Conservation (phyloP, 1,140 invertebrate genomes). For the Bombus waltoni region DNA sequence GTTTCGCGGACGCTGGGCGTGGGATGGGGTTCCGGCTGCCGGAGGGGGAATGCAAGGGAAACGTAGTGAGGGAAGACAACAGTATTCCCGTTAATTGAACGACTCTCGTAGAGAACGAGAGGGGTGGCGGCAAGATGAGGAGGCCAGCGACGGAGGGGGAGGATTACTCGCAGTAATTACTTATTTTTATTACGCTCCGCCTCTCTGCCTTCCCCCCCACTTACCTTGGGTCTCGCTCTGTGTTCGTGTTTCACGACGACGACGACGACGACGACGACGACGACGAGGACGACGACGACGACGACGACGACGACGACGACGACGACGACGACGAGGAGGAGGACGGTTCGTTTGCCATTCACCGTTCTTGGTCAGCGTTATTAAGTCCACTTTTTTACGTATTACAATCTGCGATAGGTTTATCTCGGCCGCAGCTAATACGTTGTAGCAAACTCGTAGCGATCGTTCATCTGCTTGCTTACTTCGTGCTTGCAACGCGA, state of each 20-base stretch:
- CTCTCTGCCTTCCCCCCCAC: slow-evolving; percentile 59
- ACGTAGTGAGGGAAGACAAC: slow-evolving; percentile 77
- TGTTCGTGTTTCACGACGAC: slow-evolving; percentile 52
- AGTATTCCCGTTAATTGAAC: slow-evolving; percentile 82
- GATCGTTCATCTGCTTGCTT: not conserved
- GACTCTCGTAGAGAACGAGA: slow-evolving; percentile 73
- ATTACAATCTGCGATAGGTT: slow-evolving; percentile 16
- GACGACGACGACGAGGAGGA: slow-evolving; percentile 23
- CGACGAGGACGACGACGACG: slow-evolving; percentile 14
- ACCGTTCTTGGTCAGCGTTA: slow-evolving; percentile 24
- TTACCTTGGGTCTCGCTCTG: slow-evolving; percentile 1
- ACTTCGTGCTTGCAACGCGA: not conserved
- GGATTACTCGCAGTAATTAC: slow-evolving; percentile 82
- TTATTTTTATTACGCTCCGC: slow-evolving; percentile 82
- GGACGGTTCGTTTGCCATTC: not conserved
- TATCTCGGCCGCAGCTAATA: not conserved
- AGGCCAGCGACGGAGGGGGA: slow-evolving; percentile 63
- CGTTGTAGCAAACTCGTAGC: no score
- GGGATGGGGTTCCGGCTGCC: slow-evolving; percentile 44
- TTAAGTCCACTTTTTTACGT: not conserved
- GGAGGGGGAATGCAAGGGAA: slow-evolving; percentile 49
- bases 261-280: slow-evolving; percentile 27
- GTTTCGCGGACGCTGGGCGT: slow-evolving; percentile 72
- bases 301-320: not conserved
- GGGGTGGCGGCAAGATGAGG: slow-evolving; percentile 39